Evolutionary conservation across 2,113 vertebrate genomes (phyloP), one percentile per base, ranked within the genome.

Genomic region (Platichthys stellatus): DNA sequence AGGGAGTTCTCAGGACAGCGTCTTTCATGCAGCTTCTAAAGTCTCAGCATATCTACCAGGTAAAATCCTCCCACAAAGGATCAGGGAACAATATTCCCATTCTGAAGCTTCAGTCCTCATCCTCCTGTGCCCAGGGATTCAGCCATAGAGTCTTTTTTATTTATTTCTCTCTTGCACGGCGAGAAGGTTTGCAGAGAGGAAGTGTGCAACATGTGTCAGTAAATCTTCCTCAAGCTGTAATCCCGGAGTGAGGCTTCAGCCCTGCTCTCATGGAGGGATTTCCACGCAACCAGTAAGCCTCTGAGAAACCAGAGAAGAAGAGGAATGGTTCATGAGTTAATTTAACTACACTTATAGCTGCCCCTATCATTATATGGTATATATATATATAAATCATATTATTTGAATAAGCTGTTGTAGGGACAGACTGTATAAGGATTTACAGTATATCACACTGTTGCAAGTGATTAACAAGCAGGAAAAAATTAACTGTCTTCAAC

Each of bases 201-300:
- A 84, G 73, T 70, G 79, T 75, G 76, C 84, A 81, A 86, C 89
- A 92, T 93, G 87, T 93, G 92, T 91, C 82, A 88, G 92, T 95
- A 96, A 97, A 94, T 95, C 96, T 95, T 88, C 91, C 88, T 89
- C 76, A 84, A 72, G 86, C 71, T 51, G 87, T 97, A 96, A 98
- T 97, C 97, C 96, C 82, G 71, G 90, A 93, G 93, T 1, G 23
- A 92, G 78, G 80, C 85, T 84, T 70, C 86, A 88, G 89, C 81
- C 74, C 85, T 86, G 91, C 89, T 86, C 83, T 86, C 78, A 81
- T 90, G 78, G 69, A 85, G 79, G 95, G 97, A 97, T 97, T 97
- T 95, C 87, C 88, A 82, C 64, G 47, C 82, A 81, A 74, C 78
- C 80, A 69, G 51, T 88, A 92, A 92, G 85, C 88, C 86, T 76